Conservation (phyloP, 1,140 invertebrate species). For the Coptotermes formosanus region DNA sequence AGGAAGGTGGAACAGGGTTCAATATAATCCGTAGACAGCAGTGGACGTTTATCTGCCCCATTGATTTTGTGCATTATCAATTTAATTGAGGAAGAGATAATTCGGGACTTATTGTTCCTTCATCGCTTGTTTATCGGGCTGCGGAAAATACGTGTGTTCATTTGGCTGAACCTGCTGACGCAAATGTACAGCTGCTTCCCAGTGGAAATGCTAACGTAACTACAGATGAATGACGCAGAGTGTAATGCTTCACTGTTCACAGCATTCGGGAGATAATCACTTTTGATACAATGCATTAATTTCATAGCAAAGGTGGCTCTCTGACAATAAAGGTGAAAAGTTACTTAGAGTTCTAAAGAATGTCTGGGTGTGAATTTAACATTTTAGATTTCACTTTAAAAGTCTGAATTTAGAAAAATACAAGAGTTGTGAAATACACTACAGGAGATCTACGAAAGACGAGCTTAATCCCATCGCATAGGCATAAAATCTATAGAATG, state of each 20-base stretch:
- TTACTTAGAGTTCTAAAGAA: too few relatives aligned
- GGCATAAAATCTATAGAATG: too few relatives aligned
- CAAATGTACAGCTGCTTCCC: too few relatives aligned
- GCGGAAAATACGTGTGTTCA: not conserved
- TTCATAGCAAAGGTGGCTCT: not conserved
- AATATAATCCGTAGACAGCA: not conserved
- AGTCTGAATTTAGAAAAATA: too few relatives aligned
- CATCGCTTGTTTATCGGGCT: not conserved
- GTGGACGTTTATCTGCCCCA: not conserved
- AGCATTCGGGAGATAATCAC: not conserved
- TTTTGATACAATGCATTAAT: not conserved
- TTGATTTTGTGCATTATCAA: not conserved
- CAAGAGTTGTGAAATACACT: too few relatives aligned
- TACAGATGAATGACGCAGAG: not conserved
- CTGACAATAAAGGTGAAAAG: not conserved
- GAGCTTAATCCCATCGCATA: too few relatives aligned
- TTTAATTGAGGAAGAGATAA: not conserved
- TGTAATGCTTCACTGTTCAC: not conserved
- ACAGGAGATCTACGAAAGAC: too few relatives aligned
- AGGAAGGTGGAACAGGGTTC: too few relatives aligned
- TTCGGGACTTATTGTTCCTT: not conserved
- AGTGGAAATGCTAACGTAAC: not conserved
- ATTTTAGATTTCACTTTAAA: too few relatives aligned
- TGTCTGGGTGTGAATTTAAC: too few relatives aligned
- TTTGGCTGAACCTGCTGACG: not conserved